phyloP scores from a whole-genome alignment of 2,888 invertebrate species.

The Agriopis leucophaearia region DNA sequence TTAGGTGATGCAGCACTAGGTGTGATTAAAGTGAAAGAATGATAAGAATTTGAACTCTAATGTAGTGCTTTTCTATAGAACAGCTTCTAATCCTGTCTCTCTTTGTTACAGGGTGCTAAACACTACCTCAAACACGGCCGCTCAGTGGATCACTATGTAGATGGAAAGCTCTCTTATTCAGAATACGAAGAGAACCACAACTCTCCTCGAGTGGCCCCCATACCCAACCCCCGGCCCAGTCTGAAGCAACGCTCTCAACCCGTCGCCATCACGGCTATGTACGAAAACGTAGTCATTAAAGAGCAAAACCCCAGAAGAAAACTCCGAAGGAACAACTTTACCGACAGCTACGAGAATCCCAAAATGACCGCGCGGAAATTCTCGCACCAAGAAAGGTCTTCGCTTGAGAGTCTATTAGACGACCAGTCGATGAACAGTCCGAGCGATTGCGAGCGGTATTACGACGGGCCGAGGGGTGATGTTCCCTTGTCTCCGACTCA shows the following conservation, averaged over 20 bases:
- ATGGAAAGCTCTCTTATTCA: conserved; percentile 86
- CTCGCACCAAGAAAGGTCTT: conserved; percentile 84
- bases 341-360: conserved; percentile 87
- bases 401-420: conserved; percentile 87
- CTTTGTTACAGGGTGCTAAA: conserved; percentile 83
- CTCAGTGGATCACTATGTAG: conserved; percentile 92
- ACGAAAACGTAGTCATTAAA: conserved; percentile 90
- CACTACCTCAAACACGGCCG: conserved; percentile 89
- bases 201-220: conserved; percentile 76
- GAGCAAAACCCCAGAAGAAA: conserved; percentile 91
- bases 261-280: conserved; percentile 90
- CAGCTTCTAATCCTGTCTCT: conserved; percentile 2
- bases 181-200: conserved; percentile 85
- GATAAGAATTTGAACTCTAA: not conserved
- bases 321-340: conserved; percentile 86
- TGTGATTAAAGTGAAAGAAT: conserved; percentile 26
- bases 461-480: conserved; percentile 75
- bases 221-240: conserved; percentile 78
- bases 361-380: conserved; percentile 80
- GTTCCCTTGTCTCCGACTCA: conserved; percentile 95
- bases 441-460: conserved; percentile 78
- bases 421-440: conserved; percentile 85
- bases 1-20: not conserved
- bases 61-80: not conserved
- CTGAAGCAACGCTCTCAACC: conserved; percentile 87